Evolutionary conservation across 2,888 invertebrate genomes (phyloP).

Genomic region (Cataglyphis rosenhaueri): DNA sequence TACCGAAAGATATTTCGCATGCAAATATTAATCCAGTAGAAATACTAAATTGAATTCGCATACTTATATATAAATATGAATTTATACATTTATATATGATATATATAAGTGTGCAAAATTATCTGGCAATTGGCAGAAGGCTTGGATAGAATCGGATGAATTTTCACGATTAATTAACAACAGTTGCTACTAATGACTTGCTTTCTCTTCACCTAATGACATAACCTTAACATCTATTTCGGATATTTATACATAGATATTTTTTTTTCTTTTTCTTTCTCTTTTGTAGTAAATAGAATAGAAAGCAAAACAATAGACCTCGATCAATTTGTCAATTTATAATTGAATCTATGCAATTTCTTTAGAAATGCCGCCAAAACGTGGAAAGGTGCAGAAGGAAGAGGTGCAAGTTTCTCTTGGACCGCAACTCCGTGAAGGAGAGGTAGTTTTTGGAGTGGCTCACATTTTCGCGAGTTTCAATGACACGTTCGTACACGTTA

Average conservation of each 20-base stretch:
- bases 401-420: conserved; percentile 98
- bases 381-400: conserved; percentile 98
- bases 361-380: conserved; percentile 96
- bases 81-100: no score
- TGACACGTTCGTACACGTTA: conserved; percentile 99
- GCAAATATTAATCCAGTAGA: no score
- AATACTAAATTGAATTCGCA: no score
- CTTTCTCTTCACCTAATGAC: not conserved
- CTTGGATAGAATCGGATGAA: no score
- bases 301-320: not conserved
- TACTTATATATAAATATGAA: no score
- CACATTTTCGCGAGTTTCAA: conserved; percentile 99
- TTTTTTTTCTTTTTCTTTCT: not conserved
- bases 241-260: conserved; percentile 34
- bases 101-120: no score
- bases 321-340: not conserved
- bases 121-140: no score
- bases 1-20: no score
- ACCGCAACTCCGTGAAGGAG: conserved; percentile 98
- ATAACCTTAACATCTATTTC: conserved; percentile 54
- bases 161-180: no score
- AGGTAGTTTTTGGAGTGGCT: conserved; percentile 99
- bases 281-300: not conserved
- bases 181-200: no score
- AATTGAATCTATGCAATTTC: not conserved